Evolutionary conservation across 2,888 invertebrate genomes (phyloP).

Genomic region (Acleris cristana): DNA sequence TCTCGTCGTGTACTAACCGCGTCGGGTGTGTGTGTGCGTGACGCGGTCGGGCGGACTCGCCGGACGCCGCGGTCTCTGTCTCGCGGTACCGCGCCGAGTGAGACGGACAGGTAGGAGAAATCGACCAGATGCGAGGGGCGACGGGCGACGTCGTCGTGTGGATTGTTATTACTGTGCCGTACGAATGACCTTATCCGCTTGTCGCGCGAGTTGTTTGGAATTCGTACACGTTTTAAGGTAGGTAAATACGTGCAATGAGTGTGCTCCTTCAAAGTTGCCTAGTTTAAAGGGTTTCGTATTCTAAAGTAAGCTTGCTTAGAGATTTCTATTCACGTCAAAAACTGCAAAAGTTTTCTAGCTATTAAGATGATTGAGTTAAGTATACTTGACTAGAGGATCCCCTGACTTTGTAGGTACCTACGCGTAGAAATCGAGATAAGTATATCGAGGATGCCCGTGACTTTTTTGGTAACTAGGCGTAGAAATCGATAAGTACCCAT

Average conservation of each 20-base stretch:
- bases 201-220: slow-evolving; percentile 16
- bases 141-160: neutral
- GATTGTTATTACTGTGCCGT: slow-evolving; percentile 26
- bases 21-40: slow-evolving; percentile 28
- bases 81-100: slow-evolving; percentile 28
- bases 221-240: slow-evolving; percentile 12
- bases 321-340: too few relatives aligned
- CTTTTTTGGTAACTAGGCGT: too few relatives aligned
- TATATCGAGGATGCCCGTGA: too few relatives aligned
- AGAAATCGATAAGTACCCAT: too few relatives aligned
- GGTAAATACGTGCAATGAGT: neutral
- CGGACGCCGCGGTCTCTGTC: slow-evolving; percentile 43
- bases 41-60: slow-evolving; percentile 37
- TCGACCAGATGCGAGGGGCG: slow-evolving; percentile 46
- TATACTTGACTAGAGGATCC: too few relatives aligned
- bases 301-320: too few relatives aligned
- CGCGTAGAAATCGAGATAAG: too few relatives aligned
- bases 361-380: too few relatives aligned
- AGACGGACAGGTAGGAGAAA: slow-evolving; percentile 24
- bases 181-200: slow-evolving; percentile 29
- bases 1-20: slow-evolving; percentile 40
- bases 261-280: too few relatives aligned
- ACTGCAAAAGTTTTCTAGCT: too few relatives aligned
- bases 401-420: too few relatives aligned
- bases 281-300: too few relatives aligned